These are phyloP conservation scores for Andrena chrysosceles DNA, from an alignment of 2,888 invertebrate species.

Conservation along the genomic window DNA sequence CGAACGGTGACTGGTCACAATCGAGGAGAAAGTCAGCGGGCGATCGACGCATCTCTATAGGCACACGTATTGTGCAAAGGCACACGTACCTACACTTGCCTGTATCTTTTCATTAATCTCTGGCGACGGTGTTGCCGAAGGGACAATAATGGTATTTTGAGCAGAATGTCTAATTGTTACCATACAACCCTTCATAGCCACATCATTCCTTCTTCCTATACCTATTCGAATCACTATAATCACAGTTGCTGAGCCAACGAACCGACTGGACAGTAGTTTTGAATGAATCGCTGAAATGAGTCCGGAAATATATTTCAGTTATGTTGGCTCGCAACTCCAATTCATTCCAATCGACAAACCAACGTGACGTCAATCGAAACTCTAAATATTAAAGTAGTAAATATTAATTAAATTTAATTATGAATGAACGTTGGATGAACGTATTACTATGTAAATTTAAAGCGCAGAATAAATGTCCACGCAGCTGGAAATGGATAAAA, in stretches of 20 bases:
- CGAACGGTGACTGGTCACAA: slow-evolving; percentile 76
- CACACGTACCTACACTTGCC: slow-evolving; percentile 27
- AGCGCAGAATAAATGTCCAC: background rate
- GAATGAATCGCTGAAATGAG: background rate
- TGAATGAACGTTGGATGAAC: background rate
- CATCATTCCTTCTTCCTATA: background rate
- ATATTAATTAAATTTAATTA: slow-evolving; percentile 14
- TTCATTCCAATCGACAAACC: background rate
- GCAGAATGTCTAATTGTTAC: slow-evolving; percentile 55
- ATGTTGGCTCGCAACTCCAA: background rate
- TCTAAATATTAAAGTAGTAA: background rate
- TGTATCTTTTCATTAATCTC: slow-evolving; percentile 62
- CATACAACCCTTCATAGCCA: slow-evolving; percentile 29
- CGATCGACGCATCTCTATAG: slow-evolving; percentile 77
- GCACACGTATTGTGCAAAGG: slow-evolving; percentile 52
- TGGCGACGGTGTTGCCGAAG: slow-evolving; percentile 18
- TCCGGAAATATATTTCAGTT: background rate
- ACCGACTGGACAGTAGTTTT: background rate
- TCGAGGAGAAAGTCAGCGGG: slow-evolving; percentile 77
- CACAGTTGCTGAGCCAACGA: background rate
- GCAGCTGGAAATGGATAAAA: background rate
- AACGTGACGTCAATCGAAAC: background rate
- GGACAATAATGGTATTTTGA: slow-evolving; percentile 63
- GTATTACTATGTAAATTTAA: background rate
- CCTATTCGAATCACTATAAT: background rate